Evolutionary conservation across 2,113 vertebrate species (phyloP), one percentile per base, ranked within the genome.

Genomic region (Callithrix jacchus): DNA sequence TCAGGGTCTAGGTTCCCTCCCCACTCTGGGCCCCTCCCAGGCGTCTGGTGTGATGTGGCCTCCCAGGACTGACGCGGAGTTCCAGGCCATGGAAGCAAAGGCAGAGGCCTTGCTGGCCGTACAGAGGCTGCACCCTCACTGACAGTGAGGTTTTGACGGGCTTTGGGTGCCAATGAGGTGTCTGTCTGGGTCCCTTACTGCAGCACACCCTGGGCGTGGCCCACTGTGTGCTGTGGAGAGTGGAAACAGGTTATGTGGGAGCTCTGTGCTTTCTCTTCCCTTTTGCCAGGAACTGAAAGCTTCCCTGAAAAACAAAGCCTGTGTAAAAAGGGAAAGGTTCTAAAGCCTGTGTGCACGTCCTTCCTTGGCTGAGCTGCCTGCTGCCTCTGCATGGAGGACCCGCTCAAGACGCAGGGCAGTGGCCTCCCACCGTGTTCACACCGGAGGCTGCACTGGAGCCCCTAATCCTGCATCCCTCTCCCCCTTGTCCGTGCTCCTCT

Each of bases 301-400:
- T 3, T 12, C 52, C 73, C 52, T 79, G 12, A 70, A n/a, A 32
- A 13, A 14, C 2, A 20, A 94, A 20, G 81, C n/a, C 68, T 58
- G 0, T 3, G 14, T 5, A 25, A 52, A 20, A 56, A 73, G 12
- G 2, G 23, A 23, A 68, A 47, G 25, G 35, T 3, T 3, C n/a
- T 4, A 61, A 47, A 6, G 61, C 6, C 17, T 8, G 0, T 0
- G 25, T 35, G 80, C 0, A 30, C 0, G n/a, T 12, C 40, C 5
- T 13, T 32, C 58, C 27, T 68, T 47, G 71, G 7, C 9, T 25
- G n/a, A 80, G 6, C 61, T 0, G 4, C 40, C 54, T 37, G 35
- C 42, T 14, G 5, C 47, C 61, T 10, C 58, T 23, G 18, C 30
- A 37, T 0, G 11, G 42, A 42, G 35, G 16, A 20, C 4, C 30